Percentiles rank a stretch among this genome's conserved stretches.
Conservation (phyloP, 2,113 vertebrate species). For the Phodopus roborovskii region DNA sequence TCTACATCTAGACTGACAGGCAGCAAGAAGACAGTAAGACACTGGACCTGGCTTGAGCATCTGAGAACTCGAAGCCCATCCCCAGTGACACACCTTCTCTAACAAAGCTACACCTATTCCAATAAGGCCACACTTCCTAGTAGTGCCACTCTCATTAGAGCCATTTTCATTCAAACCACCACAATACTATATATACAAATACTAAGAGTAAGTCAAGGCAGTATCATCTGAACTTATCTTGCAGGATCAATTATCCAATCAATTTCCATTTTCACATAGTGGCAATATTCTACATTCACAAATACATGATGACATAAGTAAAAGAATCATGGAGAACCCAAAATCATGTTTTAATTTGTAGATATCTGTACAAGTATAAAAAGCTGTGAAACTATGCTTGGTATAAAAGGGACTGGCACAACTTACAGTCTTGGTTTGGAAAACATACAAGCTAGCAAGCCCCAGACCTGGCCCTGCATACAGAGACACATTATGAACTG, state of each 20-base stretch:
- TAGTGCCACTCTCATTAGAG: neutral
- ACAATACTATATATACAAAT: neutral
- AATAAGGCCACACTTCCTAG: neutral
- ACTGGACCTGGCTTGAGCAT: neutral
- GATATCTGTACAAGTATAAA: neutral
- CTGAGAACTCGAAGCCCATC: neutral
- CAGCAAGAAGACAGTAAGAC: neutral
- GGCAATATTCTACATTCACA: neutral
- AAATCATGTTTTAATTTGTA: slow-evolving; percentile 47
- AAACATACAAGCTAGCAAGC: slow-evolving; percentile 49
- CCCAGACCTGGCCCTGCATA: neutral
- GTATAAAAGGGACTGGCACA: slow-evolving; percentile 35
- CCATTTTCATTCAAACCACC: neutral
- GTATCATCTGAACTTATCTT: slow-evolving; percentile 17
- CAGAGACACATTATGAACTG: slow-evolving; percentile 50
- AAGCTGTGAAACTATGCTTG: neutral
- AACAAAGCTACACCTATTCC: neutral
- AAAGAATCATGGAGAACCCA: neutral
- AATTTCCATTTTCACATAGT: slow-evolving; percentile 16
- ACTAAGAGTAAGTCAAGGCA: slow-evolving; percentile 1
- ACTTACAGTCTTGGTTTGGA: neutral
- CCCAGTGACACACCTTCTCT: neutral
- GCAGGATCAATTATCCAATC: neutral
- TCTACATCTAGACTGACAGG: neutral
- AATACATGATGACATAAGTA: neutral